A percentile compares a stretch with the other conserved stretches of the same genome.
These are phyloP conservation scores for Nomia melanderi DNA, from an alignment of 1,140 invertebrate species.

Conservation along the genomic window DNA sequence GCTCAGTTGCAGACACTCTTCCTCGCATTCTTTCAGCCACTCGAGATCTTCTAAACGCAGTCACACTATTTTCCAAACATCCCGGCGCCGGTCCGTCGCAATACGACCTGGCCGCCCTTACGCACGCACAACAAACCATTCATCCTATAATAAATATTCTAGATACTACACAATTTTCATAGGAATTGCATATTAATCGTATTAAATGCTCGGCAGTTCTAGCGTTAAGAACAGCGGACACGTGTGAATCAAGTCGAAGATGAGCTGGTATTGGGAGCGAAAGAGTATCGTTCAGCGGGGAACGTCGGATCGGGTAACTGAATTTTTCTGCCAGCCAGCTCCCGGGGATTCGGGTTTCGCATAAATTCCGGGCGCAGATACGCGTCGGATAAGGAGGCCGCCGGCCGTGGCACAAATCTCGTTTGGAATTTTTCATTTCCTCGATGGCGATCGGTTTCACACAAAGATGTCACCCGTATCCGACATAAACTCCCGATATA, in stretches of 20 bases:
- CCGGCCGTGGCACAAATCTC: constrained; percentile 66
- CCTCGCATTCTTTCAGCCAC: too few relatives aligned
- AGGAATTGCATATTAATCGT: too few relatives aligned
- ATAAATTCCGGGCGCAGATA: constrained; percentile 66
- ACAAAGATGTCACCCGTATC: constrained; percentile 44
- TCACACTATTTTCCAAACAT: too few relatives aligned
- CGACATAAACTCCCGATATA: constrained; percentile 40
- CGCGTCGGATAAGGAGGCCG: constrained; percentile 58
- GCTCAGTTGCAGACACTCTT: too few relatives aligned
- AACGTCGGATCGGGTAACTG: constrained; percentile 34
- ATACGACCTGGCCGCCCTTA: too few relatives aligned
- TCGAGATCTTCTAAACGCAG: too few relatives aligned
- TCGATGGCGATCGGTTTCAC: constrained; percentile 62
- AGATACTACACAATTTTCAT: too few relatives aligned
- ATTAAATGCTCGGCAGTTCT: neutral
- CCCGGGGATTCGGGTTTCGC: constrained; percentile 44
- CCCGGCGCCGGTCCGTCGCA: too few relatives aligned
- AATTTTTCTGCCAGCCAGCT: constrained; percentile 54
- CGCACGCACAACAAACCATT: too few relatives aligned
- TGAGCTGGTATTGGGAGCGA: neutral
- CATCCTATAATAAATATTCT: too few relatives aligned
- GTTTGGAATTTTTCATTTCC: constrained; percentile 77
- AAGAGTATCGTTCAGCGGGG: neutral
- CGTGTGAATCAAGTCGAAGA: neutral
- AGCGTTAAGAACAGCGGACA: neutral